These are phyloP conservation scores for Mormyrops boulengeri DNA, from an alignment of 2,797 vertebrate species.

Conservation along the genomic window DNA sequence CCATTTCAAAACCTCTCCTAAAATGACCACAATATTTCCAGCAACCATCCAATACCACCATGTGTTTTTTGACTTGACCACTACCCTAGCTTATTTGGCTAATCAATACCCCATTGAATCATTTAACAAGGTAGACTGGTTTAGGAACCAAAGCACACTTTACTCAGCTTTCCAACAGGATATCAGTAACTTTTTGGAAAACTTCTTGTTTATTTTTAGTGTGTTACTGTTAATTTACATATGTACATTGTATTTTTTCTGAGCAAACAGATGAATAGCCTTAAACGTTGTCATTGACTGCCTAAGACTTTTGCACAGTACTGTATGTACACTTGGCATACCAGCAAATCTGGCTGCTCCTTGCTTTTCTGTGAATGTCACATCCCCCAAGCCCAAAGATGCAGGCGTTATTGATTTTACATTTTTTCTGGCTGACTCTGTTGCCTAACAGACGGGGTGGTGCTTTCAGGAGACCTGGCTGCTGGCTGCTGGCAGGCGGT, in stretches of 20 bases:
- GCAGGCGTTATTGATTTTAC: conserved; percentile 22
- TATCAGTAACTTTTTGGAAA: neutral
- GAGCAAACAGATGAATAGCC: neutral
- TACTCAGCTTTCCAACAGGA: neutral
- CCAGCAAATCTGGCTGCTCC: neutral
- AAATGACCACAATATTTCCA: neutral
- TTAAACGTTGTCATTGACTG: neutral
- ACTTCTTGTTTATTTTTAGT: neutral
- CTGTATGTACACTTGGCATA: neutral
- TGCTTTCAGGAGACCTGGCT: neutral
- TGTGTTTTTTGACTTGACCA: neutral
- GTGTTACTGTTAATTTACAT: neutral
- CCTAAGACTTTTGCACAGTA: neutral
- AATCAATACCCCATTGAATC: neutral
- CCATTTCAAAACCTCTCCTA: neutral
- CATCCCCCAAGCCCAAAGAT: neutral
- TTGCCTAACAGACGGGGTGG: neutral
- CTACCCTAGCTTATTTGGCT: neutral
- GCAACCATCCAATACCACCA: neutral
- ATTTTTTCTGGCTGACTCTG: conserved; percentile 1
- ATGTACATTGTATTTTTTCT: neutral
- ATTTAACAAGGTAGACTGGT: neutral
- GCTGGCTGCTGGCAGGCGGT: neutral
- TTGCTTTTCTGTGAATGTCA: conserved; percentile 17
- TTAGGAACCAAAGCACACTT: neutral